Evolutionary conservation across 2,888 invertebrate genomes (phyloP).

Genomic region (Erebia ligea): DNA sequence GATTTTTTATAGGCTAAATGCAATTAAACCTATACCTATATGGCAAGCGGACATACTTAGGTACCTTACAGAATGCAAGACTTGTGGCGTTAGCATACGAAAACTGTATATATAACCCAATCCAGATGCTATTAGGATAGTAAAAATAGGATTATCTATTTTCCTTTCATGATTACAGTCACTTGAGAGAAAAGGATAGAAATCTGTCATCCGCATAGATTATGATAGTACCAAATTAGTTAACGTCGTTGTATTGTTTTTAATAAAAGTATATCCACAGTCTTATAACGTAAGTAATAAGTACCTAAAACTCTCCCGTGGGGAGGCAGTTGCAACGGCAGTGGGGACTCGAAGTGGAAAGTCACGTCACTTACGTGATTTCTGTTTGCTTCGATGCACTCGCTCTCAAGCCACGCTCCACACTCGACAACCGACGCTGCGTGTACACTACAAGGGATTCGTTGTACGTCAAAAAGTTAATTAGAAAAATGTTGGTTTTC

Average conservation of each 20-base stretch:
- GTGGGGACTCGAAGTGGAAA: conserved; percentile 20
- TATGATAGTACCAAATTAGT: no score
- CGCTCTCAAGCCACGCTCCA: conserved; percentile 2
- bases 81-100: no score
- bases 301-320: neutral
- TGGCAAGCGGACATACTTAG: no score
- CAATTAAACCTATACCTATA: no score
- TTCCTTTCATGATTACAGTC: no score
- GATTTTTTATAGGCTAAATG: no score
- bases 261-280: neutral
- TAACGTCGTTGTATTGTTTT: neutral
- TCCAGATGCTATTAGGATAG: no score
- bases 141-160: no score
- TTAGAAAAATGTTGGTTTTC: neutral
- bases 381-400: conserved; percentile 28
- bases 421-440: conserved; percentile 3
- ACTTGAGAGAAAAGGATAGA: no score
- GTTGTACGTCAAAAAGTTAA: neutral
- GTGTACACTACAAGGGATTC: neutral
- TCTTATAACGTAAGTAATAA: neutral
- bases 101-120: no score
- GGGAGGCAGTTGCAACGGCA: conserved; percentile 22
- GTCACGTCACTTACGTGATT: conserved; percentile 32
- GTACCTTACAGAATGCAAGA: no score
- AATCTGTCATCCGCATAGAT: no score